Evolutionary conservation across 2,797 vertebrate species (phyloP), one percentile per base, ranked within the genome.

Genomic region (Brachyalestes nurse): DNA sequence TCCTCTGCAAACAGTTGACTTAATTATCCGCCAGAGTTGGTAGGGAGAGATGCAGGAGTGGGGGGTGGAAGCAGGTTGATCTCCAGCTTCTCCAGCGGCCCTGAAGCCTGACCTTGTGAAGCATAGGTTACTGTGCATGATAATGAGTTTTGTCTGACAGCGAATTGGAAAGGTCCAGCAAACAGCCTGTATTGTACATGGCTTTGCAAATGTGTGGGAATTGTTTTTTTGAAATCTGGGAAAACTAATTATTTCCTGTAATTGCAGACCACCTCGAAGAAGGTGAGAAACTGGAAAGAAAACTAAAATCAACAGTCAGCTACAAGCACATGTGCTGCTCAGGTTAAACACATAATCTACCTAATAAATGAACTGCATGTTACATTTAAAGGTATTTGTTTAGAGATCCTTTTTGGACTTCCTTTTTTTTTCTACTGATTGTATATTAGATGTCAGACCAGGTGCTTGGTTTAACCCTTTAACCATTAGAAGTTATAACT

Each of bases 41-140:
- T 70, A 75, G 28, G 64, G 62, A 75, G 25, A 72, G 70, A 55
- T 64, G 21, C 47, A 53, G 57, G 58, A 72, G 77, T 34, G 2
- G 49, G 66, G 81, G 72, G 23, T 81, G 80, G 6, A n/a, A 34
- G 72, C 75, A 87, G 79, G 77, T 80, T 78, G 78, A 83, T 84
- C 79, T 82, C 72, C 62, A 58, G 64, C 34, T 21, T 72, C 77
- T 47, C 66, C 60, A 73, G 25, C 77, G 76, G 77, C 65, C 80
- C 83, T 80, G 61, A 79, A 78, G 77, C 55, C 81, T 80, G 81
- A 85, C 91, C 91, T 91, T 90, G 87, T 64, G 61, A 83, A 60
- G 60, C 75, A 87, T 81, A 88, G 83, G 84, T 86, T 83, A 77
- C 82, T 58, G 60, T 81, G 88, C 82, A 88, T 87, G 67, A 80